Percentiles rank a stretch among this genome's conserved stretches.
These are phyloP conservation scores for Eumaeus atala DNA, from an alignment of 1,140 invertebrate species.

Conservation along the genomic window DNA sequence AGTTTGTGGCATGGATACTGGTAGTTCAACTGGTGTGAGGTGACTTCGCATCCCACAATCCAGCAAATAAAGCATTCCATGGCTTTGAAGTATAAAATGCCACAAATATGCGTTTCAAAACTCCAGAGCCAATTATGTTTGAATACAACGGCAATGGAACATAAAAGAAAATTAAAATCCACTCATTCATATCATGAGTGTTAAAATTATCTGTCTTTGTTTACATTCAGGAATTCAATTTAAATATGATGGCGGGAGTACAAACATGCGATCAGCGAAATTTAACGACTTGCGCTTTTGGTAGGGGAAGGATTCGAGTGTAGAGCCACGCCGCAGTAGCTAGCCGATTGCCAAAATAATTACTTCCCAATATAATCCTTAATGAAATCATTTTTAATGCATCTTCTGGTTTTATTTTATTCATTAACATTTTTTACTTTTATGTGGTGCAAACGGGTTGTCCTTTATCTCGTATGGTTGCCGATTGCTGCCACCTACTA, in stretches of 20 bases:
- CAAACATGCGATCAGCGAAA: conserved; percentile 67
- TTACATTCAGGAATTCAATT: conserved; percentile 63
- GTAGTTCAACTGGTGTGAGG: too few relatives aligned
- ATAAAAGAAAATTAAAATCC: neutral
- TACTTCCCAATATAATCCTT: conserved; percentile 56
- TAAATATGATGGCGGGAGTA: conserved; percentile 53
- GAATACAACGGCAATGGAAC: neutral
- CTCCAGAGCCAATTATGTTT: too few relatives aligned
- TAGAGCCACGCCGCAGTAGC: conserved; percentile 26
- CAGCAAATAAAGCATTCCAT: too few relatives aligned
- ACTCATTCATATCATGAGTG: conserved; percentile 7
- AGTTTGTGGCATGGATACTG: too few relatives aligned
- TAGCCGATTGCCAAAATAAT: conserved; percentile 59
- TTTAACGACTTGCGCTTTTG: conserved; percentile 63
- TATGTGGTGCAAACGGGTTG: too few relatives aligned
- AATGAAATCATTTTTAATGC: conserved; percentile 19
- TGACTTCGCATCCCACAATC: too few relatives aligned
- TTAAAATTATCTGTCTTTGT: conserved; percentile 31
- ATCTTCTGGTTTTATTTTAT: too few relatives aligned
- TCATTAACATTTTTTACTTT: too few relatives aligned
- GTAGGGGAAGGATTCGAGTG: conserved; percentile 39
- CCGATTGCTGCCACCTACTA: too few relatives aligned
- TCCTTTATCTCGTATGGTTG: too few relatives aligned
- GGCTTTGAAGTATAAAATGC: too few relatives aligned
- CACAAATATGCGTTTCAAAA: too few relatives aligned